Percentiles rank a stretch among this genome's conserved stretches.
Evolutionary conservation across 1,140 invertebrate species (phyloP).

Genomic region (Zaprionus gabonicus): DNA sequence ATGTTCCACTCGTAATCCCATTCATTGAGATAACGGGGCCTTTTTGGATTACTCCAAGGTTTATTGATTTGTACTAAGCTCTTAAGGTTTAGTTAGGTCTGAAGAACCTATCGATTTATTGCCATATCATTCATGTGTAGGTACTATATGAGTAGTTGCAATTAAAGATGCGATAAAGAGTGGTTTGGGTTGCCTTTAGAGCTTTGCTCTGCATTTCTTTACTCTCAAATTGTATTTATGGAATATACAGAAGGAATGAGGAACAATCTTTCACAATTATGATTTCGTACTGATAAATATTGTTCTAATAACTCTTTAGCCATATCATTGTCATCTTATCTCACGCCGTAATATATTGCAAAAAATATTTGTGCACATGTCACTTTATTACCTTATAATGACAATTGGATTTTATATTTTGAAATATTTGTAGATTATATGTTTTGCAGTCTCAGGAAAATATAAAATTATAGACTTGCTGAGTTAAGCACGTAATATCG

Average conservation of each 20-base stretch:
- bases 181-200: neutral
- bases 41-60: neutral
- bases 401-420: neutral
- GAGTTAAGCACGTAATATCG: no score
- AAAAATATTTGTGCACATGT: no score
- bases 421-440: neutral
- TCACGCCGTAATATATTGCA: neutral
- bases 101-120: neutral
- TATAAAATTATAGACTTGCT: no score
- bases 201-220: neutral
- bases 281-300: no score
- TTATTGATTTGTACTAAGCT: constrained; percentile 1
- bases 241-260: neutral
- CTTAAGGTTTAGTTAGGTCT: neutral
- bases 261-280: neutral
- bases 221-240: neutral
- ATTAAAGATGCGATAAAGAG: neutral
- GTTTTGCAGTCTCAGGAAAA: no score
- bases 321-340: neutral
- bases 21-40: neutral
- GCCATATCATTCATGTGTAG: neutral
- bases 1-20: neutral
- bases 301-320: no score
- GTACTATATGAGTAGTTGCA: neutral
- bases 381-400: no score